A percentile compares a stretch with the other conserved stretches of the same genome.
phyloP scores from a whole-genome alignment of 2,888 invertebrate genomes.

The Priocnemis perturbator region DNA sequence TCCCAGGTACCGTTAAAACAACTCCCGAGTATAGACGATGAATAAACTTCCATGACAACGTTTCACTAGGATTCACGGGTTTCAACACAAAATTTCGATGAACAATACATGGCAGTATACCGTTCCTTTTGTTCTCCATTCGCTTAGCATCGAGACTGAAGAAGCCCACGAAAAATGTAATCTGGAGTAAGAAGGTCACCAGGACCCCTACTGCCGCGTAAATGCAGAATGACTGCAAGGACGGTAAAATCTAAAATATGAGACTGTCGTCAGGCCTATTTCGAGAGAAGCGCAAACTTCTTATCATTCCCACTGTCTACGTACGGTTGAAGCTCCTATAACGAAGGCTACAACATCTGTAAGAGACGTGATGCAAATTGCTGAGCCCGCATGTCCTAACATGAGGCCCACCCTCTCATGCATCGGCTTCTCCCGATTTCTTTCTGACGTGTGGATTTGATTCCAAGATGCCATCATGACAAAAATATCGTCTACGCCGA shows the following conservation, averaged over 20 bases:
- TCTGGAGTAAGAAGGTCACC: conserved; percentile 84
- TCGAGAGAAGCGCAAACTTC: neutral
- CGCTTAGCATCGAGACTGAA: conserved; percentile 84
- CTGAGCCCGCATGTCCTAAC: conserved; percentile 88
- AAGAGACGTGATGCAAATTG: conserved; percentile 88
- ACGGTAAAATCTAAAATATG: conserved; percentile 82
- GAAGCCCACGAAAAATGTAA: conserved; percentile 89
- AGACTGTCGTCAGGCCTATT: neutral
- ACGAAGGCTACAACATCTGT: conserved; percentile 89
- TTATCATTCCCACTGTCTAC: conserved; percentile 45
- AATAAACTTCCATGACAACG: conserved; percentile 78
- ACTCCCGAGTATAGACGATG: conserved; percentile 80
- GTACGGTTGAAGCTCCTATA: conserved; percentile 86
- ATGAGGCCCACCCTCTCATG: conserved; percentile 83
- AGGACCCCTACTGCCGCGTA: conserved; percentile 87
- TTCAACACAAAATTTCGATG: conserved; percentile 79
- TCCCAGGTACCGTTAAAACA: conserved; percentile 82
- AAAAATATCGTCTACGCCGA: conserved; percentile 91
- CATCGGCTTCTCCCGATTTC: conserved; percentile 77
- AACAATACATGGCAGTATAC: conserved; percentile 81
- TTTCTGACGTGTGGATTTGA: conserved; percentile 78
- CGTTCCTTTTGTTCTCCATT: conserved; percentile 80
- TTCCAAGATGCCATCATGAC: conserved; percentile 89
- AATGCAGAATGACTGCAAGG: conserved; percentile 88
- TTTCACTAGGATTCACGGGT: conserved; percentile 77